phyloP scores from a whole-genome alignment of 2,797 vertebrate genomes.

The Miopithecus talapoin region DNA sequence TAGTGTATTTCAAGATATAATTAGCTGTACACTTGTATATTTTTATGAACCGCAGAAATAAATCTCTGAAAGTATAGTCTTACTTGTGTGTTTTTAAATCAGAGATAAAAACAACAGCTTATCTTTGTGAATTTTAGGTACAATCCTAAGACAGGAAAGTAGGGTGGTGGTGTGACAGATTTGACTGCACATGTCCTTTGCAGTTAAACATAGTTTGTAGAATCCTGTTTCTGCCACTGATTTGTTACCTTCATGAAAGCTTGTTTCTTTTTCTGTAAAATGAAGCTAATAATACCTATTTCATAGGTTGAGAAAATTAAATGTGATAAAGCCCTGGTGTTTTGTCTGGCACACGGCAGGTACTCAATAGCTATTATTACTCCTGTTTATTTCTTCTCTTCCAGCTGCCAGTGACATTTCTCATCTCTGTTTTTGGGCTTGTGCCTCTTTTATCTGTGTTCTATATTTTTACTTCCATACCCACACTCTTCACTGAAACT shows the following conservation, averaged over 20 bases:
- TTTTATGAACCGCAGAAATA: neutral
- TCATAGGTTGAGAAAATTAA: neutral
- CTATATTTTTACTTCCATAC: neutral
- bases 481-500: neutral
- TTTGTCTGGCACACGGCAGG: neutral
- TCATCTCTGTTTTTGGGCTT: neutral
- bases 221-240: neutral
- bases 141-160: neutral
- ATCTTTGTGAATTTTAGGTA: neutral
- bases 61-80: neutral
- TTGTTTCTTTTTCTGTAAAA: slow-evolving; percentile 11
- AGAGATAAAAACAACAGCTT: neutral
- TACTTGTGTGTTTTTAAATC: neutral
- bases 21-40: neutral
- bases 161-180: neutral
- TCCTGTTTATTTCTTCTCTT: neutral
- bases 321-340: neutral
- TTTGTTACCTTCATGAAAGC: neutral
- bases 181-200: neutral
- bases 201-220: neutral
- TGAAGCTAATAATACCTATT: neutral
- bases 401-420: neutral
- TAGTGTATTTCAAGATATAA: neutral
- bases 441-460: neutral
- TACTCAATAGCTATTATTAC: neutral